Conservation (phyloP, 2,797 vertebrate genomes). For the Microctenopoma stevenorrisi region DNA sequence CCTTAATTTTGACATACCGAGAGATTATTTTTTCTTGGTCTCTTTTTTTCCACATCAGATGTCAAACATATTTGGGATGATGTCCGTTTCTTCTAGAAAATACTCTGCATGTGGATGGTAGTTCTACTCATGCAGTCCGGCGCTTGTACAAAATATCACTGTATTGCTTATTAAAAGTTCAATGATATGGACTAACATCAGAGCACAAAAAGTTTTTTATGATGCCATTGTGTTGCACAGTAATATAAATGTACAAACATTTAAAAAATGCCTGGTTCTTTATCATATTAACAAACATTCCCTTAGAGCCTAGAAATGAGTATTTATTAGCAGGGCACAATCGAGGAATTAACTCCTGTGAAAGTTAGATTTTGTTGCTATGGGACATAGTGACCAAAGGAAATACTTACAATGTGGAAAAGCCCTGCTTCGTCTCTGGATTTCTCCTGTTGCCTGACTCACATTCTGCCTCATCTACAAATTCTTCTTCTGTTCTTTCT, state of each 20-base stretch:
- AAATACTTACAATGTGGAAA: constrained; percentile 85
- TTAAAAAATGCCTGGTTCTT: constrained; percentile 49
- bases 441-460: constrained; percentile 78
- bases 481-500: constrained; percentile 70
- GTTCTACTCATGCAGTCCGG: constrained; percentile 17
- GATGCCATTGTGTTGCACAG: constrained; percentile 66
- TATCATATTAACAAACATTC: constrained; percentile 61
- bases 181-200: constrained; percentile 44
- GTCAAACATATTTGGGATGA: constrained; percentile 16
- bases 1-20: constrained; percentile 14
- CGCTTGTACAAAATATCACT: constrained; percentile 24
- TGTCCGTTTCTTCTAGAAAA: constrained; percentile 24
- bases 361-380: constrained; percentile 46
- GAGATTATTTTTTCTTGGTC: constrained; percentile 10
- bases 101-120: constrained; percentile 2
- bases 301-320: constrained; percentile 66
- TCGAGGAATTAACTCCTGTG: constrained; percentile 36
- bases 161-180: constrained; percentile 62
- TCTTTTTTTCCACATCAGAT: constrained; percentile 25
- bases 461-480: constrained; percentile 83
- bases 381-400: constrained; percentile 52
- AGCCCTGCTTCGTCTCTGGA: constrained; percentile 79
- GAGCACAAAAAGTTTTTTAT: constrained; percentile 50
- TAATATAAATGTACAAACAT: constrained; percentile 80
- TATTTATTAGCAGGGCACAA: constrained; percentile 52